phyloP scores from a whole-genome alignment of 2,888 invertebrate genomes.

The Harpalus rubripes region DNA sequence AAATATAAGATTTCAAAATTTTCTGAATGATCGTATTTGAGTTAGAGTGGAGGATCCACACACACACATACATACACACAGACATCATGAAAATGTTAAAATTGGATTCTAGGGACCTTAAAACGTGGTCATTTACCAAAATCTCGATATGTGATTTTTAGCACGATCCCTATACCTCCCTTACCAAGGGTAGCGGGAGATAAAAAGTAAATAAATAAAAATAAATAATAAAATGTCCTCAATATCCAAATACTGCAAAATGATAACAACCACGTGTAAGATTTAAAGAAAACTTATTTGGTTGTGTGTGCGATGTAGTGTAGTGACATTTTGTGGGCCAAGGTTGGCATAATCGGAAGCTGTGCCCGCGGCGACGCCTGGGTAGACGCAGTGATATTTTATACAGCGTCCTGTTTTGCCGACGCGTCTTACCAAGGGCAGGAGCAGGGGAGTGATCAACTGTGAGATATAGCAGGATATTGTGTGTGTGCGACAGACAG shows the following conservation, averaged over 20 bases:
- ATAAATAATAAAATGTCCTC: too few species aligned
- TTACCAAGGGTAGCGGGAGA: too few species aligned
- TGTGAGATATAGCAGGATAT: slow-evolving; percentile 20
- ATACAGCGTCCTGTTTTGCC: slow-evolving; percentile 25
- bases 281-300: background rate
- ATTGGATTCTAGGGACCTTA: too few species aligned
- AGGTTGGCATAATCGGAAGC: slow-evolving; percentile 35
- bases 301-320: slow-evolving; percentile 3
- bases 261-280: background rate
- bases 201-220: too few species aligned
- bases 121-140: too few species aligned
- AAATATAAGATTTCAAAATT: too few species aligned
- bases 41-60: too few species aligned
- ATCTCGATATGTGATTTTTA: too few species aligned
- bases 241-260: background rate
- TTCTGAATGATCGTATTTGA: too few species aligned
- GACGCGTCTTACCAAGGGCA: background rate
- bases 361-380: slow-evolving; percentile 15
- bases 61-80: too few species aligned
- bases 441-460: slow-evolving; percentile 3
- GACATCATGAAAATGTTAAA: too few species aligned
- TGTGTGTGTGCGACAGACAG: slow-evolving; percentile 14
- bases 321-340: slow-evolving; percentile 27
- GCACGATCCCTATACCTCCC: too few species aligned
- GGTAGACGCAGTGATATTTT: slow-evolving; percentile 40